phyloP scores from a whole-genome alignment of 2,797 vertebrate genomes.

The Masticophis lateralis region DNA sequence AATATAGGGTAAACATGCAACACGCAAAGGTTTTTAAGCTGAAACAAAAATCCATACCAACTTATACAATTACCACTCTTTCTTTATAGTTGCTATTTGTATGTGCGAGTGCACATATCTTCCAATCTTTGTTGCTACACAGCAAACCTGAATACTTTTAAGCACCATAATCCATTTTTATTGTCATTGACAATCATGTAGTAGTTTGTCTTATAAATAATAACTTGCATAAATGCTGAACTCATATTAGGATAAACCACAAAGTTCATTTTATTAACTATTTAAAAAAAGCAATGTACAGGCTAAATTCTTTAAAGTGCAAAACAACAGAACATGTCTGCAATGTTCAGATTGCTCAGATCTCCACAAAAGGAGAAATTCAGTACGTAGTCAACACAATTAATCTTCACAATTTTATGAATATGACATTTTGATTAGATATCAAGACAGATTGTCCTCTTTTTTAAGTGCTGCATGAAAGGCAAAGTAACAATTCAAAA shows the following conservation, averaged over 20 bases:
- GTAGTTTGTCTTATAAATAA: conserved; percentile 48
- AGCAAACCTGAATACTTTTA: conserved; percentile 49
- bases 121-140: conserved; percentile 33
- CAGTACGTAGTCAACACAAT: conserved; percentile 41
- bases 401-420: not conserved
- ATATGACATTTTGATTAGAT: conserved; percentile 32
- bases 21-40: conserved; percentile 19
- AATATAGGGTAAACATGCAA: conserved; percentile 38
- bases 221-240: conserved; percentile 58
- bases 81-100: not conserved
- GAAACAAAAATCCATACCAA: conserved; percentile 28
- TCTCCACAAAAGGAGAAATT: conserved; percentile 54
- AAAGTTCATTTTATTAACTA: conserved; percentile 65
- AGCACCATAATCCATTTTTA: conserved; percentile 21
- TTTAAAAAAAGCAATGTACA: conserved; percentile 70
- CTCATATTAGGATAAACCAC: conserved; percentile 56
- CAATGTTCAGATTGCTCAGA: conserved; percentile 59
- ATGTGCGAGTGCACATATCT: conserved; percentile 17
- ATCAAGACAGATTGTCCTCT: conserved; percentile 46
- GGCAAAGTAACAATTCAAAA: conserved; percentile 39
- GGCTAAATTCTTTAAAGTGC: conserved; percentile 73
- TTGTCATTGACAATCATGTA: conserved; percentile 39
- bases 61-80: conserved; percentile 22
- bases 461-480: conserved; percentile 49
- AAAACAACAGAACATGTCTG: conserved; percentile 69